Evolutionary conservation across 37 sponge, comb jelly and placozoan species (phyloP), one percentile per base, ranked within the genome.

Genomic region (Axinella damicornis): DNA sequence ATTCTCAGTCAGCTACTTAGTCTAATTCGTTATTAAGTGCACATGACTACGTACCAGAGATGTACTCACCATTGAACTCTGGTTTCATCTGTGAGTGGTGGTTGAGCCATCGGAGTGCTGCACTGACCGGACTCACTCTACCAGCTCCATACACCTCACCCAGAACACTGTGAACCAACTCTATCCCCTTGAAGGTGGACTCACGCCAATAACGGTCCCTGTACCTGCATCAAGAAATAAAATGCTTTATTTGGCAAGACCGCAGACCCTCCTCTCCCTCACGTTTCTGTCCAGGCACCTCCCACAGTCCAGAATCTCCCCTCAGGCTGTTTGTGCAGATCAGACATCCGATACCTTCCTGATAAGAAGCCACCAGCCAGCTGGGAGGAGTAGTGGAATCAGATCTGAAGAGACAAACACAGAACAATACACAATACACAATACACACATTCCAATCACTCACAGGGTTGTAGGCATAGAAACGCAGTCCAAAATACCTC

Each of bases 381-480:
- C 95, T 94, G 11, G 34, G 38, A 2, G 35, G 1, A 9, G 46
- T 4, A 12, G 46, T 46, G 46, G 6, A 46, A 46, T 9, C 4
- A 46, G 46, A 46, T 46, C 4, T 12, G 46, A 46, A 46, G 46
- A 46, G 9, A 46, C 4, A 9, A 46, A 46, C 46, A 46, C 46
- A 46, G 9, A 46, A 9, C 9, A n/a, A n/a, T n/a, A n/a, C n/a
- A n/a, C n/a, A n/a, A 4, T 46, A 46, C 9, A 9, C 9, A 46
- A 46, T 46, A 46, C 4, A 46, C 46, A 46, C n/a, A n/a, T n/a
- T n/a, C n/a, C n/a, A 46, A 46, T 46, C 46, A 74, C 93, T 92
- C 35, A 94, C 91, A 30, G 94, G 92, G 78, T 95, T 98, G 76
- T 95, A 98, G 35, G 94, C 94, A 81, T 98, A 95, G 85, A 98